These are phyloP conservation scores for Triplophysa yarkandensis DNA, from an alignment of 2,797 vertebrate genomes.

Conservation along the genomic window DNA sequence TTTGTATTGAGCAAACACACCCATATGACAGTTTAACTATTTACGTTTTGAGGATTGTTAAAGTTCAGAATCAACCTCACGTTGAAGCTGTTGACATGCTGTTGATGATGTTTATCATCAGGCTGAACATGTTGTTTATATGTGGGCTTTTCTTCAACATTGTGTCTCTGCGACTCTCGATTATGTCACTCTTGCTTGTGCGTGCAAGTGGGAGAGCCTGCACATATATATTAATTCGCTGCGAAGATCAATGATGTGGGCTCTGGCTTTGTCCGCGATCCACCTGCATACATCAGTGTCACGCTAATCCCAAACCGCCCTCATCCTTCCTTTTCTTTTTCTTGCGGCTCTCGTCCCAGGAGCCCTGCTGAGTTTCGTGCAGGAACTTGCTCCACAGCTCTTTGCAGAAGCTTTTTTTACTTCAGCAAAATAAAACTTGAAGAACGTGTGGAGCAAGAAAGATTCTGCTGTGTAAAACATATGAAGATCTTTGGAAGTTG, in stretches of 20 bases:
- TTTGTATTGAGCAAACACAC: background rate
- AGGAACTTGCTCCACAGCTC: constrained; percentile 5
- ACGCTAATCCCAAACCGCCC: constrained; percentile 30
- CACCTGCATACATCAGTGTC: constrained; percentile 36
- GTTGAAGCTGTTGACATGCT: background rate
- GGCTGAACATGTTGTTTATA: constrained; percentile 11
- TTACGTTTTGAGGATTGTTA: background rate
- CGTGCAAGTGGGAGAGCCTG: background rate
- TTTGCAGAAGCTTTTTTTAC: background rate
- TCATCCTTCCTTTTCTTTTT: constrained; percentile 38
- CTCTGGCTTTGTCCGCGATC: constrained; percentile 41
- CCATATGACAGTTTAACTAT: background rate
- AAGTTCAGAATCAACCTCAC: background rate
- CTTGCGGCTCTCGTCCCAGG: background rate
- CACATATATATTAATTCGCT: constrained; percentile 17
- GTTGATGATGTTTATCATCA: background rate
- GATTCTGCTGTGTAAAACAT: background rate
- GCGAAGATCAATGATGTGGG: constrained; percentile 33
- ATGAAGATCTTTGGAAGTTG: too few relatives aligned
- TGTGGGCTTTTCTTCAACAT: background rate
- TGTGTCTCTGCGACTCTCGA: background rate
- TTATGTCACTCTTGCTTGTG: constrained; percentile 16
- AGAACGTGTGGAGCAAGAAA: background rate
- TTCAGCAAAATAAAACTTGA: constrained; percentile 8
- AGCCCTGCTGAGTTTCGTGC: constrained; percentile 7